phyloP scores from a whole-genome alignment of 2,888 invertebrate species.

The Lordiphosa andalusiaca region DNA sequence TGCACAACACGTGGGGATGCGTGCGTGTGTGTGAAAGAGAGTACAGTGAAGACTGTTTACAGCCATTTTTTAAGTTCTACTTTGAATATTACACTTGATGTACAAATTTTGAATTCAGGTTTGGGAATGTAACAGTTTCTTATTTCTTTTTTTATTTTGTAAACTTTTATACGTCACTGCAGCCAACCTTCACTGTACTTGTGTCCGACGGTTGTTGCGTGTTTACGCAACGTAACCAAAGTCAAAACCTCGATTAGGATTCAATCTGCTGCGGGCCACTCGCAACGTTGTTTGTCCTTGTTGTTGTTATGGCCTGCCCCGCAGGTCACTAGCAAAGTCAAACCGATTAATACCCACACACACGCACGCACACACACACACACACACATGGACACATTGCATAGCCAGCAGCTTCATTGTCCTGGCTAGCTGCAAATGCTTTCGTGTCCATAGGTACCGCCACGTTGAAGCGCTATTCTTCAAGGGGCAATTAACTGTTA shows the following conservation, averaged over 20 bases:
- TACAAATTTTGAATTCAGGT: too few relatives aligned
- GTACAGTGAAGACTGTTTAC: background rate
- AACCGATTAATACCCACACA: slow-evolving; percentile 61
- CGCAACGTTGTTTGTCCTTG: slow-evolving; percentile 46
- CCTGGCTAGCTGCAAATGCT: slow-evolving; percentile 56
- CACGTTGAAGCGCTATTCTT: slow-evolving; percentile 65
- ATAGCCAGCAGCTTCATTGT: slow-evolving; percentile 19
- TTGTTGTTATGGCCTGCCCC: slow-evolving; percentile 40
- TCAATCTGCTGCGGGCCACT: slow-evolving; percentile 72
- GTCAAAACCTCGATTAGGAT: slow-evolving; percentile 79
- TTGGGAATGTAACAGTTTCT: too few relatives aligned
- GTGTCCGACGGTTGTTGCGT: slow-evolving; percentile 68
- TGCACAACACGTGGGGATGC: slow-evolving; percentile 29
- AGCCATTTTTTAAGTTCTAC: too few relatives aligned
- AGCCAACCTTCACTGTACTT: too few relatives aligned
- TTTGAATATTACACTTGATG: too few relatives aligned
- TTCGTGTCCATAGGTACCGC: slow-evolving; percentile 50
- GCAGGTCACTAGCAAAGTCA: slow-evolving; percentile 70
- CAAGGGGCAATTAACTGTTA: slow-evolving; percentile 77
- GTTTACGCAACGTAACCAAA: slow-evolving; percentile 79
- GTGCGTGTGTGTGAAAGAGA: background rate
- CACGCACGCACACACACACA: slow-evolving; percentile 40
- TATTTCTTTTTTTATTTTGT: too few relatives aligned
- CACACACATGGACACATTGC: slow-evolving; percentile 26
- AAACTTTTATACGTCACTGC: too few relatives aligned